Evolutionary conservation across 2,888 invertebrate species (phyloP).

Genomic region (Troglohyphantes excavatus): DNA sequence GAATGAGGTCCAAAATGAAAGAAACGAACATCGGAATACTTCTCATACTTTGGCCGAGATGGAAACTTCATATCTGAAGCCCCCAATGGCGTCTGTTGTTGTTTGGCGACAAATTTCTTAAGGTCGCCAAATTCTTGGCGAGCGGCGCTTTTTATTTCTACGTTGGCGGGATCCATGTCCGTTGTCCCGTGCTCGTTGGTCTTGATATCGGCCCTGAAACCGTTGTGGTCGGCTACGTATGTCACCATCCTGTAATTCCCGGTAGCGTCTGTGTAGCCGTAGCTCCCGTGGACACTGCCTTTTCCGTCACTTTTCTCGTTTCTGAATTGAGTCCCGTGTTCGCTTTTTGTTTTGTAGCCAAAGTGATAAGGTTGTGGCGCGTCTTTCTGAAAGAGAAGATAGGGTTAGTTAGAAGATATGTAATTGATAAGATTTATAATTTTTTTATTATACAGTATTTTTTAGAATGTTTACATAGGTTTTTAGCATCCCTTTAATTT

Average conservation of each 20-base stretch:
- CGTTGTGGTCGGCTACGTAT: conserved; percentile 15
- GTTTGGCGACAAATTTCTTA: background rate
- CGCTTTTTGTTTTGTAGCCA: conserved; percentile 6
- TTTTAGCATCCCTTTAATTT: too few relatives aligned
- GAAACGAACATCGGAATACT: background rate
- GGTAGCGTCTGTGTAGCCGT: conserved; percentile 8
- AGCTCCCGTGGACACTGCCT: background rate
- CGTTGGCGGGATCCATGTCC: background rate
- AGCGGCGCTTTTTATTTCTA: background rate
- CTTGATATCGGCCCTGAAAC: conserved; percentile 21
- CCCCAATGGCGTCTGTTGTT: background rate
- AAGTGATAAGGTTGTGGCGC: background rate
- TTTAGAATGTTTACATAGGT: too few relatives aligned
- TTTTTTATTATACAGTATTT: too few relatives aligned
- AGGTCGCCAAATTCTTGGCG: background rate
- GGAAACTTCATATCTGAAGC: background rate
- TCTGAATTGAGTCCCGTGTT: conserved; percentile 18
- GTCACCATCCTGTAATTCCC: background rate
- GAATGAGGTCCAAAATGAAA: background rate
- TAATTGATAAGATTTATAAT: too few relatives aligned
- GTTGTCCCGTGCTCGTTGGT: conserved; percentile 22
- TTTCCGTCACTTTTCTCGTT: background rate
- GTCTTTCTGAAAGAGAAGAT: background rate
- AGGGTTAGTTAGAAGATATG: too few relatives aligned
- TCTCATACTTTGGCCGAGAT: background rate